Evolutionary conservation across 2,888 invertebrate species (phyloP).

Genomic region (Hemaris fuciformis): DNA sequence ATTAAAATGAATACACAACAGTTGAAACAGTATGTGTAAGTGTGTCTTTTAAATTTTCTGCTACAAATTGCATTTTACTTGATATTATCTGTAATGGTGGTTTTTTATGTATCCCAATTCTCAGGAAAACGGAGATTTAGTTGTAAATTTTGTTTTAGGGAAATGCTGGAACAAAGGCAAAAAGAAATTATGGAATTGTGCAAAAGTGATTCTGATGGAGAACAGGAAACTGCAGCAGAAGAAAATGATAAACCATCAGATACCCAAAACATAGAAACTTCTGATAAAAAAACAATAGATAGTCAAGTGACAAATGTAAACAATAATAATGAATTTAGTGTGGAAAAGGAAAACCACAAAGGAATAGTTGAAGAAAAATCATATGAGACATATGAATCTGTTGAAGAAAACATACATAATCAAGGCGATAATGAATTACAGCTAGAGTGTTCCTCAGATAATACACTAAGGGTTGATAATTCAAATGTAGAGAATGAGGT

Average conservation of each 20-base stretch:
- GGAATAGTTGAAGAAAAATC: neutral
- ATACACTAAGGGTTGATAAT: neutral
- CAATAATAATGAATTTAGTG: neutral
- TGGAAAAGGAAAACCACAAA: neutral
- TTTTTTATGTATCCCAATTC: neutral
- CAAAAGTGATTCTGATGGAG: constrained; percentile 81
- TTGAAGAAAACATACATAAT: neutral
- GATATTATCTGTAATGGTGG: neutral
- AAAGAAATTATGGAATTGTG: constrained; percentile 89
- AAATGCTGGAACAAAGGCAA: constrained; percentile 86
- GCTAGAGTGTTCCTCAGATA: neutral
- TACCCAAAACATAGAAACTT: neutral
- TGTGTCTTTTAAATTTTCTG: constrained; percentile 26
- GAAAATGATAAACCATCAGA: neutral
- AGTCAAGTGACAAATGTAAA: neutral
- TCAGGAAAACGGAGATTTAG: neutral
- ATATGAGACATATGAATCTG: neutral
- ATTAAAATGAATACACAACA: constrained; percentile 86
- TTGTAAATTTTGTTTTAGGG: constrained; percentile 60
- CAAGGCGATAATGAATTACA: neutral
- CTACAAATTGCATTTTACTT: neutral
- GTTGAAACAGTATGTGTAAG: constrained; percentile 84
- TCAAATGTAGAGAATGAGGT: neutral
- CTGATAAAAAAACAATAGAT: neutral
- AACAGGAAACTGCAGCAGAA: neutral